Conservation (phyloP, 2,888 invertebrate species). For the Alloplasta piceator region DNA sequence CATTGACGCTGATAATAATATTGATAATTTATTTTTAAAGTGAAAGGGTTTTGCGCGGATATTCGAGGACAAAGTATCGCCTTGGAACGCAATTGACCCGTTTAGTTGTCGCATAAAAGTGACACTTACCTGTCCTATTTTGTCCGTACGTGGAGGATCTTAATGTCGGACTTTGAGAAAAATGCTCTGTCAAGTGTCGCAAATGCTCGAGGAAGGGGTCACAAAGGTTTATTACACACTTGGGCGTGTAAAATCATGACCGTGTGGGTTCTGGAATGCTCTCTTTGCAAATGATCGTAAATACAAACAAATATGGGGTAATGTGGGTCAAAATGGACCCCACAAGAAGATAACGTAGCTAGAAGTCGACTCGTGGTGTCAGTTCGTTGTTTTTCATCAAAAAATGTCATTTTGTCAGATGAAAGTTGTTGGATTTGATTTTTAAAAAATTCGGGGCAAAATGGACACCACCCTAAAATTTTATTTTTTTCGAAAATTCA, state of each 20-base stretch:
- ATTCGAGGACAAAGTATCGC: conserved; percentile 9
- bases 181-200: conserved; percentile 42
- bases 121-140: conserved; percentile 26
- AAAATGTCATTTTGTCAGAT: too few relatives aligned
- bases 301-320: too few relatives aligned
- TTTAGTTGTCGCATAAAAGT: conserved; percentile 13
- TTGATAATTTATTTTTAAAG: background rate
- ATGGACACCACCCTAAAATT: too few relatives aligned
- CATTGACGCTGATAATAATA: too few relatives aligned
- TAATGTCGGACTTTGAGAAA: conserved; percentile 30
- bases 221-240: conserved; percentile 58
- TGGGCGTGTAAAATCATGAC: conserved; percentile 39
- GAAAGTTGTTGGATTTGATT: too few relatives aligned
- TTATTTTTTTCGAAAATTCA: too few relatives aligned
- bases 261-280: conserved; percentile 54
- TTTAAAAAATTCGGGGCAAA: too few relatives aligned
- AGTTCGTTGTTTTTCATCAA: too few relatives aligned
- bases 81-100: background rate
- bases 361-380: too few relatives aligned
- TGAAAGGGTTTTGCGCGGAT: conserved; percentile 1
- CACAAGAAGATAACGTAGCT: too few relatives aligned
- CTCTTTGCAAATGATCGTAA: background rate
- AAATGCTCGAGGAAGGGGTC: conserved; percentile 45
- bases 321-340: too few relatives aligned
- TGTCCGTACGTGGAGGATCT: conserved; percentile 21